Evolutionary conservation across 1,140 invertebrate species (phyloP).

Genomic region (Musca vetustissima): DNA sequence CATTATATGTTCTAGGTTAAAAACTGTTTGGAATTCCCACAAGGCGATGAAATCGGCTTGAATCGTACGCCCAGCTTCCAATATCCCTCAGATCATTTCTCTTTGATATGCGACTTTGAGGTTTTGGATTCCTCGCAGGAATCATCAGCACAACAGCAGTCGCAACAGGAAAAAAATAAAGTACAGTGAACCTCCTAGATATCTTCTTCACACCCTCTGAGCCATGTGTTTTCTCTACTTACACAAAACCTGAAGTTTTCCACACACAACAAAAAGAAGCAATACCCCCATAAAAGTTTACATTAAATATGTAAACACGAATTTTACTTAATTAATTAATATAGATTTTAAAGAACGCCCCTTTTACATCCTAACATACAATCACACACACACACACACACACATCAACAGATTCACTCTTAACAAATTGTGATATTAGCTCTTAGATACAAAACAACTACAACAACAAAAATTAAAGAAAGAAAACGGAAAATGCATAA

Average conservation of each 20-base stretch:
- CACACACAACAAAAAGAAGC: too few species aligned
- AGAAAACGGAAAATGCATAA: neutral
- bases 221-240: neutral
- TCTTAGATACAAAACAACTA: conserved; percentile 52
- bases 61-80: conserved; percentile 67
- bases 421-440: conserved; percentile 55
- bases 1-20: conserved; percentile 54
- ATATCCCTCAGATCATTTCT: conserved; percentile 82
- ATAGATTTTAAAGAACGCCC: neutral
- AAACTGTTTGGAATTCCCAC: conserved; percentile 67
- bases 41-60: conserved; percentile 67
- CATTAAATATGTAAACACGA: neutral
- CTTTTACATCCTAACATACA: neutral
- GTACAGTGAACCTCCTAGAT: conserved; percentile 4
- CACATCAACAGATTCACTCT: conserved; percentile 41
- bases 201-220: neutral
- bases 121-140: conserved; percentile 29
- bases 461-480: neutral
- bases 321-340: conserved; percentile 4
- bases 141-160: neutral
- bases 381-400: conserved; percentile 21
- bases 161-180: conserved; percentile 12
- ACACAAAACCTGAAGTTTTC: too few species aligned
- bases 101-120: conserved; percentile 71
- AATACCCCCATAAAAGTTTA: neutral